Evolutionary conservation across 2,797 vertebrate genomes (phyloP).

Genomic region (Chrysocyon brachyurus): DNA sequence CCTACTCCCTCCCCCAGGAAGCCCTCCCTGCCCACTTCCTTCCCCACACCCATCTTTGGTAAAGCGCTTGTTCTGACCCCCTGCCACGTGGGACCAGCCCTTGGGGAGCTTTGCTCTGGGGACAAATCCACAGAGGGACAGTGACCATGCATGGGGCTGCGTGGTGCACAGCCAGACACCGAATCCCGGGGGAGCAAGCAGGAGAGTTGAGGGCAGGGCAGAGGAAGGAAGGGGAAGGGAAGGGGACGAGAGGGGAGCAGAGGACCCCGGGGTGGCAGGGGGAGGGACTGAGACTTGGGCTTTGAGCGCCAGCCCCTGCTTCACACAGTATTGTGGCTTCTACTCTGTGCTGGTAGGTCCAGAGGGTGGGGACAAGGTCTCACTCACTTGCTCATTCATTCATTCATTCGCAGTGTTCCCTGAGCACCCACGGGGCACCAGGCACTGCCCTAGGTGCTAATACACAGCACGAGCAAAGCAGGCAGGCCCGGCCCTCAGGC

Average conservation of each 20-base stretch:
- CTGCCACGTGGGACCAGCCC: background rate
- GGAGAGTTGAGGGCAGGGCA: too few relatives aligned
- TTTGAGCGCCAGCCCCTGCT: background rate
- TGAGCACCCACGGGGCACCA: too few relatives aligned
- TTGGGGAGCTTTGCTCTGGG: background rate
- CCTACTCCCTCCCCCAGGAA: background rate
- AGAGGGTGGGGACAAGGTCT: background rate
- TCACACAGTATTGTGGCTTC: rapidly evolving
- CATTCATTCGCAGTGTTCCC: background rate
- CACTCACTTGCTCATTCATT: rapidly evolving
- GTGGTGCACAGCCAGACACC: too few relatives aligned
- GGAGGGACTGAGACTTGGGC: background rate
- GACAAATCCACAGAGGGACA: background rate
- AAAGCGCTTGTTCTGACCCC: rapidly evolving
- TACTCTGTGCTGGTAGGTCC: background rate
- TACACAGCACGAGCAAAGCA: rapidly evolving
- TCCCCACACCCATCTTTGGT: background rate
- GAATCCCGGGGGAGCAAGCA: background rate
- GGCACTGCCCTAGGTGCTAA: background rate
- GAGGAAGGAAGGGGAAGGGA: rapidly evolving
- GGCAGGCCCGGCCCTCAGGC: rapidly evolving
- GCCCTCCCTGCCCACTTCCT: background rate
- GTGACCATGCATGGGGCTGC: background rate
- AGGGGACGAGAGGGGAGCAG: too few relatives aligned
- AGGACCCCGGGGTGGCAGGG: too few relatives aligned